phyloP scores from a whole-genome alignment of 2,888 invertebrate species.

The Ochlodes sylvanus region DNA sequence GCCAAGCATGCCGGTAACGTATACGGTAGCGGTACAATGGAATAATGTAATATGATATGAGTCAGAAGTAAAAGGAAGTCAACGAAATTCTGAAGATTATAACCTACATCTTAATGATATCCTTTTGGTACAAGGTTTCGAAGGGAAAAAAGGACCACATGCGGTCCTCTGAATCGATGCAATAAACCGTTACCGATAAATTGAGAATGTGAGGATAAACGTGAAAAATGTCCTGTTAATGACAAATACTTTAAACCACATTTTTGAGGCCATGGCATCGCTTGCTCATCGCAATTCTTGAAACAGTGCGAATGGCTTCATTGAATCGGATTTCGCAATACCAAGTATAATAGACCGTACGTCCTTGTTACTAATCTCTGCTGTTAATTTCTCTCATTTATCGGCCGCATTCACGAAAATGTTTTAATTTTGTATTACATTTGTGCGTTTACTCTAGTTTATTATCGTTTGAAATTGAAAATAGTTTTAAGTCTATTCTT shows the following conservation, averaged over 20 bases:
- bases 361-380: constrained; percentile 37
- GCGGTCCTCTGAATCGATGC: too few species aligned
- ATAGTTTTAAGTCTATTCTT: too few species aligned
- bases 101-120: not conserved
- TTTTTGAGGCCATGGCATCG: constrained; percentile 41
- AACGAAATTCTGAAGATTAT: constrained; percentile 31
- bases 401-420: not conserved
- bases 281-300: constrained; percentile 45
- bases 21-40: constrained; percentile 17
- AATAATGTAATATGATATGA: constrained; percentile 28
- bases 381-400: not conserved
- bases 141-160: not conserved
- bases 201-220: not conserved
- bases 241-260: constrained; percentile 6
- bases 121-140: not conserved
- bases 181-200: too few species aligned
- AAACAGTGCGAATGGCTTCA: constrained; percentile 44
- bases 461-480: too few species aligned
- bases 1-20: constrained; percentile 13
- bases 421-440: not conserved
- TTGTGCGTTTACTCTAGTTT: too few species aligned
- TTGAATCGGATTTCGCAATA: constrained; percentile 44
- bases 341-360: constrained; percentile 9
- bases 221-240: not conserved
- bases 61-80: constrained; percentile 34